These are phyloP conservation scores for Aphelocoma coerulescens DNA, from an alignment of 2,113 vertebrate genomes.

Conservation along the genomic window DNA sequence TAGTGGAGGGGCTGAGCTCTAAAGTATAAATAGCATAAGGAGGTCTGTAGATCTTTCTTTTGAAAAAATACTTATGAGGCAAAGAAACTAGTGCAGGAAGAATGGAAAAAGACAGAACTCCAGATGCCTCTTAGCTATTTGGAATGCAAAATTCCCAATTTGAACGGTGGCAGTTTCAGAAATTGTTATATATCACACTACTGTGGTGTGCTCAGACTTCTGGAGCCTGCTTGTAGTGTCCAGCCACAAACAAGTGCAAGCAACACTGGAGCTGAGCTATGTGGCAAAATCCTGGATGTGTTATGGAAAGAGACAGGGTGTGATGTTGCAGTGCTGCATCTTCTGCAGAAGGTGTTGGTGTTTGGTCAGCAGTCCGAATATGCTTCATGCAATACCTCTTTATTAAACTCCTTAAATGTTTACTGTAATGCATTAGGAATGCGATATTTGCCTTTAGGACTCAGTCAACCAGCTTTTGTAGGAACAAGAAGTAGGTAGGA, in stretches of 20 bases:
- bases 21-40: not conserved
- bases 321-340: not conserved
- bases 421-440: not conserved
- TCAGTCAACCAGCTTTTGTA: not conserved
- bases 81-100: not conserved
- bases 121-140: not conserved
- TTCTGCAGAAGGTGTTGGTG: not conserved
- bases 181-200: not conserved
- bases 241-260: not conserved
- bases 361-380: not conserved
- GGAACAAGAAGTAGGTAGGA: not conserved
- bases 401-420: not conserved
- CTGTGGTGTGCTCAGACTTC: not conserved
- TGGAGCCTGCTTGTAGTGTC: not conserved
- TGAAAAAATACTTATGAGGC: not conserved
- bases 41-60: not conserved
- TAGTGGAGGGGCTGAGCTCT: not conserved
- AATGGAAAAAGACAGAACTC: not conserved
- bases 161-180: accelerated
- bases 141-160: not conserved
- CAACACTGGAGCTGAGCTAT: not conserved
- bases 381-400: not conserved
- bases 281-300: not conserved
- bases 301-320: not conserved
- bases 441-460: not conserved